A percentile compares a stretch with the other conserved stretches of the same genome.
Evolutionary conservation across 2,113 vertebrate genomes (phyloP).

Genomic region (Diadophis punctatus): DNA sequence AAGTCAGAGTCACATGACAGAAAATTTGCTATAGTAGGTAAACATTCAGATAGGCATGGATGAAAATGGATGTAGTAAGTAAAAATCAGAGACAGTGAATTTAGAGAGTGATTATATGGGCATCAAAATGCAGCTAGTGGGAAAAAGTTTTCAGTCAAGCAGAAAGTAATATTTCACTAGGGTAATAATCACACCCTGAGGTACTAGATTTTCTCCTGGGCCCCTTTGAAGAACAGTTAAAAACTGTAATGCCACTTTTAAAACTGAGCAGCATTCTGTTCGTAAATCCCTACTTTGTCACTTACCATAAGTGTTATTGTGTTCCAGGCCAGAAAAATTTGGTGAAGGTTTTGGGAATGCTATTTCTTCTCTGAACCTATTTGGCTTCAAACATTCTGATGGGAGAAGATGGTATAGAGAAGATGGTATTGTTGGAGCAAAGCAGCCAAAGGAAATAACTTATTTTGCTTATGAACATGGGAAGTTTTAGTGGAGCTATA

Average conservation of each 20-base stretch:
- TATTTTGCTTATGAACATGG: not conserved
- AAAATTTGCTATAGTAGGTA: not conserved
- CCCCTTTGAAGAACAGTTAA: not conserved
- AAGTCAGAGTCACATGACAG: not conserved
- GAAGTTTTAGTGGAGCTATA: not conserved
- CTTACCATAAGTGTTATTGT: not conserved
- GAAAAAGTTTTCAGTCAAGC: not conserved
- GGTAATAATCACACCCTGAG: not conserved
- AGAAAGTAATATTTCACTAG: not conserved
- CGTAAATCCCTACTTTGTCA: not conserved
- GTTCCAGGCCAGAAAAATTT: not conserved
- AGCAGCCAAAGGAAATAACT: not conserved
- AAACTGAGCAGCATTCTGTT: not conserved
- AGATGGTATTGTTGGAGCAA: not conserved
- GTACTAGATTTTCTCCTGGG: not conserved
- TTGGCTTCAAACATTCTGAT: not conserved
- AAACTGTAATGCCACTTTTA: not conserved
- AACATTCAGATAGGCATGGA: not conserved
- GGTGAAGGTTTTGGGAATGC: not conserved
- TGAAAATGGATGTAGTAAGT: not conserved
- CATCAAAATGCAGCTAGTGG: not conserved
- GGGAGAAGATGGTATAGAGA: not conserved
- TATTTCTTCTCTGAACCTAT: not conserved
- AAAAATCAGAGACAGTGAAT: not conserved
- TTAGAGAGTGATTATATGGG: not conserved